A percentile compares a stretch with the other conserved stretches of the same genome.
Evolutionary conservation across 1,140 invertebrate genomes (phyloP).

Genomic region (Hydropsyche tenuis): DNA sequence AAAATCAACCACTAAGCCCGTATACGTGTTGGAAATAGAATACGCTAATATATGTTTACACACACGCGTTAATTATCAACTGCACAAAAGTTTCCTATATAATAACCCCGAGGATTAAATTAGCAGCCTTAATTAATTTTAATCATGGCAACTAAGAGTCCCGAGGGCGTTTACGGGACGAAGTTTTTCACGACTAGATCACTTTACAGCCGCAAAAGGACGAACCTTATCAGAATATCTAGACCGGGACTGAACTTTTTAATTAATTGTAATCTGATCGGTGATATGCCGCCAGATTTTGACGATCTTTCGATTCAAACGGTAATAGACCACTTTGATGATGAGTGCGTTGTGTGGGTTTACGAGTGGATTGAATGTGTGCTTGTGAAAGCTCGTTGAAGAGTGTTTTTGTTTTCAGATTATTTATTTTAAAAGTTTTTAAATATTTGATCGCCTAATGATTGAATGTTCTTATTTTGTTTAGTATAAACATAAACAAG

Average conservation of each 20-base stretch:
- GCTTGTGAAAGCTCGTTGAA: not conserved
- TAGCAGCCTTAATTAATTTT: slow-evolving; percentile 27
- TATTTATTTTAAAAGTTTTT: no score
- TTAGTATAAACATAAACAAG: no score
- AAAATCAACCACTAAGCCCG: not conserved
- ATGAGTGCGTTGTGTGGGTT: not conserved
- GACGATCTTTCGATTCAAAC: not conserved
- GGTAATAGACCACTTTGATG: not conserved
- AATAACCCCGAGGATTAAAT: slow-evolving; percentile 23
- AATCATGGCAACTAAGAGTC: slow-evolving; percentile 18
- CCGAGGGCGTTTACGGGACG: not conserved
- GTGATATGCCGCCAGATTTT: not conserved
- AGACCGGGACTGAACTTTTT: not conserved
- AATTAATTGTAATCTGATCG: slow-evolving; percentile 3
- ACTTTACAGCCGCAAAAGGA: not conserved
- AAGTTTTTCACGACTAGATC: slow-evolving; percentile 12
- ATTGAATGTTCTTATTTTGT: no score
- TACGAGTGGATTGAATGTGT: not conserved
- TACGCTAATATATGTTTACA: slow-evolving; percentile 3
- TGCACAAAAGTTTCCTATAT: slow-evolving; percentile 10
- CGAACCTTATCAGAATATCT: no score
- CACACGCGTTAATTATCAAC: slow-evolving; percentile 19
- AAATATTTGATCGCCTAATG: no score
- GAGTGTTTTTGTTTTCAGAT: not conserved
- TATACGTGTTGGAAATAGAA: not conserved